A percentile compares a stretch with the other conserved stretches of the same genome.
Evolutionary conservation across 2,888 invertebrate species (phyloP).

Genomic region (Maniola hyperantus): DNA sequence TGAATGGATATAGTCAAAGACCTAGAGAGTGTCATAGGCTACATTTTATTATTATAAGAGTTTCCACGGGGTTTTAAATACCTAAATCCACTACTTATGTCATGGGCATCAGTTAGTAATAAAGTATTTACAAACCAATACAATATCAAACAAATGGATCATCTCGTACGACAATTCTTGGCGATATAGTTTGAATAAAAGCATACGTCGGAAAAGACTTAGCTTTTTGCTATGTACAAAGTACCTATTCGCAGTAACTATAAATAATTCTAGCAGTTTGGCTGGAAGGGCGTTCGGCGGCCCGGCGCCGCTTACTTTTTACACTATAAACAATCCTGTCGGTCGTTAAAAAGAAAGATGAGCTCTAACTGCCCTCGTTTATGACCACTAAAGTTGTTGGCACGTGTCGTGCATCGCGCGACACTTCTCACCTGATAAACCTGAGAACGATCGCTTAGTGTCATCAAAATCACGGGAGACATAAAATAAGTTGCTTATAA

Average conservation of each 20-base stretch:
- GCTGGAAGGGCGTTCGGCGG: conserved; percentile 58
- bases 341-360: conserved; percentile 82
- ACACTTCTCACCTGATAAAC: conserved; percentile 59
- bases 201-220: conserved; percentile 20
- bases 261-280: conserved; percentile 73
- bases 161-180: not conserved
- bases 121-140: no score
- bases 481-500: not conserved
- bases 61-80: no score
- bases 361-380: conserved; percentile 76
- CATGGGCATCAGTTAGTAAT: no score
- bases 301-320: conserved; percentile 70
- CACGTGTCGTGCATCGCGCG: conserved; percentile 64
- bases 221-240: conserved; percentile 34
- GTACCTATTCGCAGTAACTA: conserved; percentile 56
- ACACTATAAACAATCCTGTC: conserved; percentile 75
- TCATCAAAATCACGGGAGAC: conserved; percentile 9
- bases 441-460: conserved; percentile 8
- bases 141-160: not conserved
- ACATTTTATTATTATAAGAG: no score
- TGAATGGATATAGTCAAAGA: no score
- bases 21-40: no score
- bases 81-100: no score
- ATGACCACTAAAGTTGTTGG: conserved; percentile 77
- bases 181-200: not conserved